Evolutionary conservation across 2,113 vertebrate genomes (phyloP), one percentile per base, ranked within the genome.

Genomic region (Stigmatopora argus): DNA sequence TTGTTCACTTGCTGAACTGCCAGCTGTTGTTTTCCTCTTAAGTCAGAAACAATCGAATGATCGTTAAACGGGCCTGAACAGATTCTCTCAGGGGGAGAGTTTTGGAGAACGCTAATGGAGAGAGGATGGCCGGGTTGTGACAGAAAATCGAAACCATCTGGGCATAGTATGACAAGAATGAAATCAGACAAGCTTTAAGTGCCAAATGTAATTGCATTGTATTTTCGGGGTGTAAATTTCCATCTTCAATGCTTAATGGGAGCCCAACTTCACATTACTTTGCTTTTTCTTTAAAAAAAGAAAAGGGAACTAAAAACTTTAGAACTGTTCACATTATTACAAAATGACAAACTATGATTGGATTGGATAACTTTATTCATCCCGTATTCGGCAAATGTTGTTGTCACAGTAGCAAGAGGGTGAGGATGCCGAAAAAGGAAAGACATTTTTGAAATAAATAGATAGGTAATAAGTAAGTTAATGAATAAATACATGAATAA

Each of bases 71-170:
- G 35, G 64, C n/a, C 67, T 66, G 41, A 1, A 10, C 52, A 10
- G 52, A 13, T 17, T 58, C 11, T 66, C 62, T 56, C 69, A 5
- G 11, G 35, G 57, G 60, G 59, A 35, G 6, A 10, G 14, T 21
- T 66, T 57, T 18, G 44, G 55, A 64, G 46, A 1, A 1, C 19
- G 44, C 57, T 55, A 35, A 69, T 61, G 73, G 69, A 67, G 63
- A 19, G 59, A 55, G 26, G 46, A 65, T 11, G 44, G 55, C 12
- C 26, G 64, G 17, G 52, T 45, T 53, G 14, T 62, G 69, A 67
- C 68, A 70, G 63, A 47, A 73, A 65, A 71, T 69, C 60, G 55
- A 62, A 74, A 65, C 49, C 3, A 18, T 66, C 44, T 23, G n/a
- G 57, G 56, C 59, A 45, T 5, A 70, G 31, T 19, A 67, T 61